These are phyloP conservation scores for Elysia chlorotica DNA, from an alignment of 1,140 invertebrate genomes.

Conservation along the genomic window DNA sequence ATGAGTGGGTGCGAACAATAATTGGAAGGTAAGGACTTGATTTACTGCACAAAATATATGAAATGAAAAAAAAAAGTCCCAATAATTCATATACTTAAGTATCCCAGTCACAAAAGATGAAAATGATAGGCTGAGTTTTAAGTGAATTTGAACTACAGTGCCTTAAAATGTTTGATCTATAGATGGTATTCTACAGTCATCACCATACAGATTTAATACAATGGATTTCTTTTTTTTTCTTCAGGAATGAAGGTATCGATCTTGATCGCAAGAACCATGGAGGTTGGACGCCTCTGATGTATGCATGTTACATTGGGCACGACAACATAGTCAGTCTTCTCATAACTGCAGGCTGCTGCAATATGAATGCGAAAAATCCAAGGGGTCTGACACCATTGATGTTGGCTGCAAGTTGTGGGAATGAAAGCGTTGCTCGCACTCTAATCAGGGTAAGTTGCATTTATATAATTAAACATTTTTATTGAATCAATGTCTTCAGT, in stretches of 20 bases:
- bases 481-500: too few species aligned
- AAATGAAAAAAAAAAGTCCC: too few species aligned
- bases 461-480: background rate
- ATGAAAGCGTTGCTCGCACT: conserved; percentile 58
- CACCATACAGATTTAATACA: too few species aligned
- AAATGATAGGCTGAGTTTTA: too few species aligned
- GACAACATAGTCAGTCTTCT: conserved; percentile 61
- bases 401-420: conserved; percentile 65
- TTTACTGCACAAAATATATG: background rate
- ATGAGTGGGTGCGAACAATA: conserved; percentile 55
- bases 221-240: background rate
- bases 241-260: conserved; percentile 19
- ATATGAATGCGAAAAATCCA: conserved; percentile 60
- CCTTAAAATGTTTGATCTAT: too few species aligned
- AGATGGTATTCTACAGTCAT: too few species aligned
- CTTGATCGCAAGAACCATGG: conserved; percentile 57
- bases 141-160: too few species aligned
- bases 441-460: conserved; percentile 46
- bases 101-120: too few species aligned
- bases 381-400: conserved; percentile 64
- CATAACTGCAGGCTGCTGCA: conserved; percentile 60
- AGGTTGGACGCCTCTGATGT: conserved; percentile 67
- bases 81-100: too few species aligned
- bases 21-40: conserved; percentile 55
- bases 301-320: conserved; percentile 66